These are phyloP conservation scores for Buphagus erythrorhynchus DNA, from an alignment of 2,797 vertebrate species.

Conservation along the genomic window DNA sequence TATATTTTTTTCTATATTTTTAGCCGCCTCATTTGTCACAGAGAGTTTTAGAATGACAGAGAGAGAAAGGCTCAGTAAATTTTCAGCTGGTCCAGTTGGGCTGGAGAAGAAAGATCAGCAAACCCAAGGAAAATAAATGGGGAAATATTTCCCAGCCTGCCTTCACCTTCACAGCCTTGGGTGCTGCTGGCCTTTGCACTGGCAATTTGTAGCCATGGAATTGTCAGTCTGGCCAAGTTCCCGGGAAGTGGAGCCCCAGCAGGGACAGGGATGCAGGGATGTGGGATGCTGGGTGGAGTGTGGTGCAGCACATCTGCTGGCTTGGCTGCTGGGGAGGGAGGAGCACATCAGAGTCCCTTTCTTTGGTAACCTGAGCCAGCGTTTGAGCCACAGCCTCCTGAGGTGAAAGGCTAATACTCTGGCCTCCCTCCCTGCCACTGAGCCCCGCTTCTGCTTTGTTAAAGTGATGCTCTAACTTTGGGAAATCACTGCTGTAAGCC, in stretches of 20 bases:
- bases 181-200: neutral
- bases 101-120: neutral
- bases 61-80: neutral
- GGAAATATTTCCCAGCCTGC: neutral
- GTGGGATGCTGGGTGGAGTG: fast-evolving
- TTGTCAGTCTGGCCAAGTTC: neutral
- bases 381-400: neutral
- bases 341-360: neutral
- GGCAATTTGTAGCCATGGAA: neutral
- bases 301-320: neutral
- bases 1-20: neutral
- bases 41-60: neutral
- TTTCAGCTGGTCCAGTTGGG: neutral
- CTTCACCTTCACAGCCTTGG: neutral
- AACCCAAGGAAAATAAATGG: neutral
- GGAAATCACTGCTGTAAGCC: neutral
- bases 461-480: neutral
- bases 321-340: neutral
- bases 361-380: slow-evolving; percentile 21
- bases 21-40: neutral
- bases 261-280: neutral
- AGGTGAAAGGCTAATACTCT: neutral
- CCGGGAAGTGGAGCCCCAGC: neutral
- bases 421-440: neutral
- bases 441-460: neutral